Evolutionary conservation across 2,797 vertebrate species (phyloP), one percentile per base, ranked within the genome.

Genomic region (Peromyscus eremicus): DNA sequence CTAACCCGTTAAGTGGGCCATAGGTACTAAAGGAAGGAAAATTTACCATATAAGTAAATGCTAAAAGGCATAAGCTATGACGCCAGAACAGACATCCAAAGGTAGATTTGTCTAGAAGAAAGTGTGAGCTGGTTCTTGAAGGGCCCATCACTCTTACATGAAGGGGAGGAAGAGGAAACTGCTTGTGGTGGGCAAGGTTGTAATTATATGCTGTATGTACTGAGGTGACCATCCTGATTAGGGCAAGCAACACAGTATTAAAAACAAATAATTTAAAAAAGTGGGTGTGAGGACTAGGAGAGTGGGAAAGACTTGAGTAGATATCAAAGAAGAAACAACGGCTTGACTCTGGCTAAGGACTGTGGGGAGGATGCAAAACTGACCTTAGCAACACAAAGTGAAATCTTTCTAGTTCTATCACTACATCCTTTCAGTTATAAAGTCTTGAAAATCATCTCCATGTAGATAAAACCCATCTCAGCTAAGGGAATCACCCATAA

Each of bases 401-500:
- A 34, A 62, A 71, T 86, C 64, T 92, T 94, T 92, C 37, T 34
- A 52, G 52, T 81, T 75, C 46, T 40, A 13, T 19, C 16, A 94
- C 55, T 93, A 49, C 0, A 0, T 40, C 55, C 27, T 79, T 79
- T 7, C 2, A 60, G 29, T 64, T 16, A 85, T 81, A 93, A 90
- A 89, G 27, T 70, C 37, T 49, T 64, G 46, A 11, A 91, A 89
- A 68, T 87, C 57, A 93, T 77, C 60, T 90, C 76, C 21, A 66
- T 84, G 37, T 70, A 95, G 19, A 84, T 83, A 40, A 97, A 96
- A 90, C 12, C 55, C 40, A 71, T 75, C 64, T 82, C 17, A 88
- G 73, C 32, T 70, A 82, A 89, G 85, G 5, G 2, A 94, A 80
- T 49, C 82, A 82, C 19, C 17, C 40, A 34, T 46, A 66, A 34